Conservation (phyloP, 2,888 invertebrate genomes). For the Silvanus unidentatus region DNA sequence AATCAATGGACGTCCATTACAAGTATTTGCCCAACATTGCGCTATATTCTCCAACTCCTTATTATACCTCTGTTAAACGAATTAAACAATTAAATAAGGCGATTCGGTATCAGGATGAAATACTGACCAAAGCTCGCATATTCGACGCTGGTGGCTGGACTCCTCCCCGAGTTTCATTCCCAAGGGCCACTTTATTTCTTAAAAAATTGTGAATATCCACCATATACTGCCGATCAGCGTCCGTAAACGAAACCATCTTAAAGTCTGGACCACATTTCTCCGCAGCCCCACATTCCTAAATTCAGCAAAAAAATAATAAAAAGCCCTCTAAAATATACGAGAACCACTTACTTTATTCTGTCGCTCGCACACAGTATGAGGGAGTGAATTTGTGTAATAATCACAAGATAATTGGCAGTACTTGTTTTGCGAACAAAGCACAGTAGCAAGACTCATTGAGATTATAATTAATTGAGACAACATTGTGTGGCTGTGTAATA, state of each 20-base stretch:
- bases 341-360: slow-evolving; percentile 19
- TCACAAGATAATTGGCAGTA: slow-evolving; percentile 31
- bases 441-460: slow-evolving; percentile 4
- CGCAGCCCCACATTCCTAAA: slow-evolving; percentile 38
- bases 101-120: not conserved
- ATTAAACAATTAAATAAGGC: not conserved
- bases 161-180: slow-evolving; percentile 34
- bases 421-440: slow-evolving; percentile 18
- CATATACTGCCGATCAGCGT: slow-evolving; percentile 35
- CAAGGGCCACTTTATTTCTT: slow-evolving; percentile 39
- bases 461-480: not conserved
- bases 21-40: slow-evolving; percentile 43
- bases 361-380: slow-evolving; percentile 30
- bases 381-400: slow-evolving; percentile 19
- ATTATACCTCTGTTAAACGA: slow-evolving; percentile 37
- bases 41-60: slow-evolving; percentile 40
- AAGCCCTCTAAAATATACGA: slow-evolving; percentile 1
- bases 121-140: slow-evolving; percentile 39
- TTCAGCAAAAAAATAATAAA: slow-evolving; percentile 6
- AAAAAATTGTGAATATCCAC: slow-evolving; percentile 40
- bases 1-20: slow-evolving; percentile 35
- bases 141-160: slow-evolving; percentile 39
- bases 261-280: slow-evolving; percentile 37
- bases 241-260: slow-evolving; percentile 31
- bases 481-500: not conserved